Evolutionary conservation across 2,113 vertebrate genomes (phyloP).

Genomic region (Pica pica): DNA sequence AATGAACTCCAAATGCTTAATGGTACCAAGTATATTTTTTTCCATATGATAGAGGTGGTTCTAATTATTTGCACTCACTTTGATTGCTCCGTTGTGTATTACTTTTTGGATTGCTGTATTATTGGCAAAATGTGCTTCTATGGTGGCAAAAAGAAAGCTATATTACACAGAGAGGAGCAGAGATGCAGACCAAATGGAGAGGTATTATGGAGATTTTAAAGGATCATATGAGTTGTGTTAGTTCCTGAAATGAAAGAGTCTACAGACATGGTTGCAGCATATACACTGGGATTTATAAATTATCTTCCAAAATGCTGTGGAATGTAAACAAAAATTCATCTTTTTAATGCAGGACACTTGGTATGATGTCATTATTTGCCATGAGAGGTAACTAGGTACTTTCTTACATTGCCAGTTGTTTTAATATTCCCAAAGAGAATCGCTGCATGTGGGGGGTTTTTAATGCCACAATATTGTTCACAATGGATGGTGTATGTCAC

Average conservation of each 20-base stretch:
- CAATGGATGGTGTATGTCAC: not conserved
- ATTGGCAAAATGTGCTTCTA: not conserved
- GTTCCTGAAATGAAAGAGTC: not conserved
- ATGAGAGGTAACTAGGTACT: not conserved
- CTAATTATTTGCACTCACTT: constrained; percentile 61
- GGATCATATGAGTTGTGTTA: not conserved
- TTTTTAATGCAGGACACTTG: not conserved
- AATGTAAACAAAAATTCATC: not conserved
- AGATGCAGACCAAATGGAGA: not conserved
- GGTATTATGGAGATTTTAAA: not conserved
- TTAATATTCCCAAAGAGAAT: not conserved
- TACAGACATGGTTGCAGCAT: not conserved
- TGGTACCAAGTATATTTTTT: constrained; percentile 51
- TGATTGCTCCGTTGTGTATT: constrained; percentile 33
- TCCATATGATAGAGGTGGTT: constrained; percentile 19
- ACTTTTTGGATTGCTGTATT: constrained; percentile 1
- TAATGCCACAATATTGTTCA: not conserved
- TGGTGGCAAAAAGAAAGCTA: not conserved
- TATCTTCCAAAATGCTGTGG: not conserved
- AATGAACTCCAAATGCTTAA: constrained; percentile 25
- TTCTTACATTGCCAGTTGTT: not conserved
- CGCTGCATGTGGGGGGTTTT: not conserved
- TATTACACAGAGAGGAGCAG: not conserved
- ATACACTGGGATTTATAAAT: not conserved
- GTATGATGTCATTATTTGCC: not conserved